Conservation (phyloP, 2,113 vertebrate species). For the Sander vitreus region DNA sequence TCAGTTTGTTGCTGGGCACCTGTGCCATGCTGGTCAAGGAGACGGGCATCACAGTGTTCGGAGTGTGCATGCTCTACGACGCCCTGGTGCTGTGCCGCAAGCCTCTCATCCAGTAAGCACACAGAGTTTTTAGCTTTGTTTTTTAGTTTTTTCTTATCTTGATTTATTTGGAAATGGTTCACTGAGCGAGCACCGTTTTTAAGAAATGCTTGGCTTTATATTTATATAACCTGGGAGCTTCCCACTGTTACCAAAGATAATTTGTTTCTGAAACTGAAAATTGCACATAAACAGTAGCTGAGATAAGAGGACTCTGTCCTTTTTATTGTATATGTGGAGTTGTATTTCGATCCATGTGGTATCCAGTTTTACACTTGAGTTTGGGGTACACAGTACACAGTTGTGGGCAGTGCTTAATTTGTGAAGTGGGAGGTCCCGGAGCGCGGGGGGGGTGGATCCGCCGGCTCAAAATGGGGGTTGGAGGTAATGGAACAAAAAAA, state of each 20-base stretch:
- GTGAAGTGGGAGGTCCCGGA: too few relatives aligned
- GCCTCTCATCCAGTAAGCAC: constrained; percentile 87
- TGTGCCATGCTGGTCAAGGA: constrained; percentile 99
- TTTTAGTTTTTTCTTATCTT: not conserved
- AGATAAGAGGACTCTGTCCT: not conserved
- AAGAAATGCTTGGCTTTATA: not conserved
- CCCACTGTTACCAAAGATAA: not conserved
- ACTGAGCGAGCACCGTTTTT: not conserved
- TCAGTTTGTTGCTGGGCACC: constrained; percentile 92
- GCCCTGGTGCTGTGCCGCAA: constrained; percentile 89
- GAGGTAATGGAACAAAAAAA: too few relatives aligned
- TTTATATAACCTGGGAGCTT: constrained; percentile 13
- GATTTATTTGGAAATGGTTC: not conserved
- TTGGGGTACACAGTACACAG: too few relatives aligned
- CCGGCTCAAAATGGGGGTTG: too few relatives aligned
- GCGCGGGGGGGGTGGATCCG: too few relatives aligned
- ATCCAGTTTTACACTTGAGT: not conserved
- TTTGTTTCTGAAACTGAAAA: not conserved
- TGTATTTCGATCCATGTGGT: not conserved
- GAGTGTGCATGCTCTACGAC: constrained; percentile 94
- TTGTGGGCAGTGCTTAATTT: too few relatives aligned
- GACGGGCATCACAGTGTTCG: constrained; percentile 96
- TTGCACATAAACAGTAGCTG: not conserved
- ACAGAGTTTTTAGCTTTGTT: not conserved
- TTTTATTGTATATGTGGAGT: not conserved